A percentile compares a stretch with the other conserved stretches of the same genome.
phyloP scores from a whole-genome alignment of 2,113 vertebrate genomes.

The Sander lucioperca region DNA sequence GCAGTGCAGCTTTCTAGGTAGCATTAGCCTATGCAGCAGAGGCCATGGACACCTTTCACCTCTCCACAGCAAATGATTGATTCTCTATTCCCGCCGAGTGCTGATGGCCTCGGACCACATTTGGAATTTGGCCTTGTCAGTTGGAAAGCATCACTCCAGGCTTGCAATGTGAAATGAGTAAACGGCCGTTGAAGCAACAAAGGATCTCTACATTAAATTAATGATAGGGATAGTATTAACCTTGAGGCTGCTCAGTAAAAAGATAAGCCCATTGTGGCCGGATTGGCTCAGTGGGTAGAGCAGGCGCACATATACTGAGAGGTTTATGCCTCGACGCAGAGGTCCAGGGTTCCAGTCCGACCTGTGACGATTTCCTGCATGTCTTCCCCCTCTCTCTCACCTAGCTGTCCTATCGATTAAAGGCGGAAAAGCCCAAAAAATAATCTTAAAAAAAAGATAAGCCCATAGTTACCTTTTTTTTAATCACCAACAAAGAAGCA shows the following conservation, averaged over 20 bases:
- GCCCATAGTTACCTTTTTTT: slow-evolving; percentile 32
- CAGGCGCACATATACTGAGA: no score
- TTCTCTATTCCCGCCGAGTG: slow-evolving; percentile 56
- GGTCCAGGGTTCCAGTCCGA: no score
- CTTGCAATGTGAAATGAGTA: slow-evolving; percentile 54
- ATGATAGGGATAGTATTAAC: slow-evolving; percentile 48
- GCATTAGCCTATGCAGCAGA: slow-evolving; percentile 12
- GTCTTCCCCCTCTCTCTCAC: no score
- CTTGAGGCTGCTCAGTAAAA: slow-evolving; percentile 47
- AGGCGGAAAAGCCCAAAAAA: no score
- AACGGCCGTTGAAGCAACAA: slow-evolving; percentile 53
- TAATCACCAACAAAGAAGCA: slow-evolving; percentile 35
- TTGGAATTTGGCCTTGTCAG: slow-evolving; percentile 67
- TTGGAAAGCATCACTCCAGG: slow-evolving; percentile 55
- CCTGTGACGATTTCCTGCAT: no score
- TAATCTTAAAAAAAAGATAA: slow-evolving; percentile 16
- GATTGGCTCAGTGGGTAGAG: no score
- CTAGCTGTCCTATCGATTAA: no score
- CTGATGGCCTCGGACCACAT: slow-evolving; percentile 57
- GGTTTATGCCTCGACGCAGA: no score
- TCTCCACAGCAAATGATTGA: slow-evolving; percentile 66
- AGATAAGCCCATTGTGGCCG: slow-evolving; percentile 3
- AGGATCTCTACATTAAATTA: slow-evolving; percentile 53
- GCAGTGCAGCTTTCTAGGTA: slow-evolving; percentile 20
- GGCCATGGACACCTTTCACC: slow-evolving; percentile 65